Percentiles rank a stretch among this genome's conserved stretches.
Evolutionary conservation across 2,113 vertebrate genomes (phyloP).

Genomic region (Megaceryle maxima): DNA sequence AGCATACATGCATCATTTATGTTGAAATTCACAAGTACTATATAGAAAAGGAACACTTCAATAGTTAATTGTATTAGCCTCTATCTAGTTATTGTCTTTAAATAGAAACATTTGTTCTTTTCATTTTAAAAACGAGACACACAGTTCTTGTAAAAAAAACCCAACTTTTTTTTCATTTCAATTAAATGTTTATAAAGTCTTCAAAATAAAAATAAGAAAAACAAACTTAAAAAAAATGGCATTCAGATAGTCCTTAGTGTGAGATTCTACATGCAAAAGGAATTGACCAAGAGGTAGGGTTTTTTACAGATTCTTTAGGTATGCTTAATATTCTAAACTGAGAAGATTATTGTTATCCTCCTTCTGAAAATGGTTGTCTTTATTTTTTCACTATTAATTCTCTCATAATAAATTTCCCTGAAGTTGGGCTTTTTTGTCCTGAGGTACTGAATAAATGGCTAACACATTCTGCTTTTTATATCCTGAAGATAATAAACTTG

Average conservation of each 20-base stretch:
- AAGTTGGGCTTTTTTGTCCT: neutral
- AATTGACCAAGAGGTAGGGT: neutral
- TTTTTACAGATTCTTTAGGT: neutral
- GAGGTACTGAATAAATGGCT: neutral
- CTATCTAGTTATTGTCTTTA: neutral
- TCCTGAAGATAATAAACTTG: neutral
- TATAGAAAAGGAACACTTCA: neutral
- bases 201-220: neutral
- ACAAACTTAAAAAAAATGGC: neutral
- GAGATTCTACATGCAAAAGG: neutral
- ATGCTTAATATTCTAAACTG: neutral
- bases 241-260: neutral
- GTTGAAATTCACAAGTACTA: neutral
- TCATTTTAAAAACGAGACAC: neutral
- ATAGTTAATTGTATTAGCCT: neutral
- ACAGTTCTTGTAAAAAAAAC: neutral
- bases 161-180: neutral
- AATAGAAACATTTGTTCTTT: neutral
- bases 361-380: neutral
- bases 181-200: neutral
- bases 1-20: neutral
- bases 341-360: neutral
- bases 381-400: neutral
- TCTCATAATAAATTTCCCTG: neutral
- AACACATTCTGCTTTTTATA: neutral